Conservation (phyloP, 2,888 invertebrate species). For the Polydrusus cervinus region DNA sequence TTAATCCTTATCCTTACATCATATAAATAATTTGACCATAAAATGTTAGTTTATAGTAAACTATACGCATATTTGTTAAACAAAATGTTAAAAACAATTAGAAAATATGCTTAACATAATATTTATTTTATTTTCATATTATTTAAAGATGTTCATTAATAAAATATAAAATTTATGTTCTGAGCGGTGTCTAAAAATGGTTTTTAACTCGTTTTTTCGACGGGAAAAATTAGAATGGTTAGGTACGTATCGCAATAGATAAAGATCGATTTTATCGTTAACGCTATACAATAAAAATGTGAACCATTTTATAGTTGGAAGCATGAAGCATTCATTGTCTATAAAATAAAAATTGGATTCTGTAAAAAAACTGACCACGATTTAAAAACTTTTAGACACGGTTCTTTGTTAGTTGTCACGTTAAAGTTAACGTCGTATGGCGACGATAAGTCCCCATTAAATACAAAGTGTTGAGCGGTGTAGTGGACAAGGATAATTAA, state of each 20-base stretch:
- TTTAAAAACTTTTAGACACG: neutral
- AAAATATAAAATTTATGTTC: slow-evolving; percentile 21
- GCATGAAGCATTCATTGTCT: too few species aligned
- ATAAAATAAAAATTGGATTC: too few species aligned
- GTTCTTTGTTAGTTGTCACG: too few species aligned
- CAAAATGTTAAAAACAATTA: slow-evolving; percentile 26
- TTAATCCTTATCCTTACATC: slow-evolving; percentile 1
- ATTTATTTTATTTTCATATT: slow-evolving; percentile 16
- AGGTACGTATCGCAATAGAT: neutral
- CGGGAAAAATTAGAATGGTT: slow-evolving; percentile 2
- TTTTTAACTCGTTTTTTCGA: slow-evolving; percentile 6
- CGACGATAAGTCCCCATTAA: slow-evolving; percentile 9
- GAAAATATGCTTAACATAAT: slow-evolving; percentile 18
- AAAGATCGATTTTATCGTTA: neutral
- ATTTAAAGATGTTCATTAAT: slow-evolving; percentile 15
- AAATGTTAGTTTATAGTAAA: slow-evolving; percentile 6
- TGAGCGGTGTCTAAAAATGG: slow-evolving; percentile 7
- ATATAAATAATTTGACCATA: slow-evolving; percentile 7
- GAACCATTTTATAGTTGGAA: neutral
- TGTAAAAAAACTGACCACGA: too few species aligned
- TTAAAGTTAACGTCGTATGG: neutral
- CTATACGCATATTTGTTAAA: slow-evolving; percentile 10
- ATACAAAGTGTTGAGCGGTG: slow-evolving; percentile 45
- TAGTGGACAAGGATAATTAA: slow-evolving; percentile 44
- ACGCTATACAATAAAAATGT: neutral